These are phyloP conservation scores for Congeria kusceri DNA, from an alignment of 2,888 invertebrate genomes.

Conservation along the genomic window DNA sequence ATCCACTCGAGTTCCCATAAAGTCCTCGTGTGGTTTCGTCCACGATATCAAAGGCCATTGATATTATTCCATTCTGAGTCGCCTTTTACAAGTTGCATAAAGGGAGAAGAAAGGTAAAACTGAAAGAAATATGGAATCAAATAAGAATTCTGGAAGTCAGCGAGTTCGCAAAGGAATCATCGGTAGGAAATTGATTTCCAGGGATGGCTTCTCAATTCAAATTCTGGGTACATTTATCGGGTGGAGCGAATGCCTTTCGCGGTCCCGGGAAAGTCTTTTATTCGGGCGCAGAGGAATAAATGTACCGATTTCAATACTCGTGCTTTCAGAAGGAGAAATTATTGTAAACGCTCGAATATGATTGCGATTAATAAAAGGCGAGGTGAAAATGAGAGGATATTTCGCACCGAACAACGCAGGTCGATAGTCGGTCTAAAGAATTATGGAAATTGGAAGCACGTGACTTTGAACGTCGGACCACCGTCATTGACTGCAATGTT, in stretches of 20 bases:
- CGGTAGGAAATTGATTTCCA: constrained; percentile 32
- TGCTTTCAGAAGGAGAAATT: neutral
- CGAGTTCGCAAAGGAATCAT: constrained; percentile 12
- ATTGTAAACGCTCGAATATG: neutral
- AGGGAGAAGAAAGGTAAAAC: too few species aligned
- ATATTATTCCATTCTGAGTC: too few species aligned
- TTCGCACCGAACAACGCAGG: too few species aligned
- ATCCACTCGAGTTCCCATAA: constrained; percentile 1
- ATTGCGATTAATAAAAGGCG: too few species aligned
- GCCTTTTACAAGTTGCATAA: too few species aligned
- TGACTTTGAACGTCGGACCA: too few species aligned
- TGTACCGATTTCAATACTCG: constrained; percentile 9
- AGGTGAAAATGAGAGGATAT: too few species aligned
- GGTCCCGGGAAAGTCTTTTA: neutral
- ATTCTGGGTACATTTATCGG: constrained; percentile 20
- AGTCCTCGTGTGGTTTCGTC: too few species aligned
- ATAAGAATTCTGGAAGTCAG: constrained; percentile 11
- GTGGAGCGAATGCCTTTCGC: neutral
- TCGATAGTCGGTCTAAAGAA: too few species aligned
- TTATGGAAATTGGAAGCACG: too few species aligned
- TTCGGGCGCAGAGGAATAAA: constrained; percentile 16
- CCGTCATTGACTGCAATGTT: too few species aligned
- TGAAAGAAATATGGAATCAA: neutral
- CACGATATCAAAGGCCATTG: too few species aligned
- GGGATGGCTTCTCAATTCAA: constrained; percentile 1